Percentiles rank a stretch among this genome's conserved stretches.
phyloP scores from a whole-genome alignment of 2,113 vertebrate genomes.

The Naja naja region DNA sequence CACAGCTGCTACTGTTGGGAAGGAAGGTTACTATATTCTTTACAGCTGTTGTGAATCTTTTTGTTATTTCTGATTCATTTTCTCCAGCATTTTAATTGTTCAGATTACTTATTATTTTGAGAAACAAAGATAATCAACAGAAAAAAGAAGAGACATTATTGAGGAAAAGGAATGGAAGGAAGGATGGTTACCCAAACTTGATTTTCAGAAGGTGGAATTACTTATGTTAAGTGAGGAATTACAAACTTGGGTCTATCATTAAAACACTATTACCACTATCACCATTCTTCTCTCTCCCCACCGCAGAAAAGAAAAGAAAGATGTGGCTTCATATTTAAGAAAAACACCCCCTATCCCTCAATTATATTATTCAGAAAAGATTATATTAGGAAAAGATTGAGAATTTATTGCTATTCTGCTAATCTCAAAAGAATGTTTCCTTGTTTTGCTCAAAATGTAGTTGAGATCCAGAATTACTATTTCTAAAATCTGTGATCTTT shows the following conservation, averaged over 20 bases:
- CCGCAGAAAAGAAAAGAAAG: not conserved
- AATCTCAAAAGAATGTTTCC: constrained; percentile 18
- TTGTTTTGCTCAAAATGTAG: not conserved
- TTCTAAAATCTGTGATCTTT: not conserved
- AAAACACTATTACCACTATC: not conserved
- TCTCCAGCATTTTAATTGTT: not conserved
- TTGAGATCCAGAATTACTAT: not conserved
- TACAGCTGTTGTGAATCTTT: not conserved
- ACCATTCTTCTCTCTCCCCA: not conserved
- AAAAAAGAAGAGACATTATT: not conserved
- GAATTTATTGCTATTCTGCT: constrained; percentile 18
- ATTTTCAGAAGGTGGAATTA: not conserved
- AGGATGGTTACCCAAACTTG: not conserved
- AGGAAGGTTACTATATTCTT: not conserved
- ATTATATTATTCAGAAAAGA: not conserved
- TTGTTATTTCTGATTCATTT: not conserved
- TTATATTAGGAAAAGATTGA: not conserved
- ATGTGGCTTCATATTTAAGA: not conserved
- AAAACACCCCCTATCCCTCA: not conserved
- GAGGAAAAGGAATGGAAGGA: not conserved
- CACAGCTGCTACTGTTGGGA: not conserved
- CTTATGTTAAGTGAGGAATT: not conserved
- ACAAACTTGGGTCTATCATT: not conserved
- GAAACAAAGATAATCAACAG: not conserved
- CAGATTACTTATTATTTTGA: not conserved